Evolutionary conservation across 2,797 vertebrate species (phyloP), one percentile per base, ranked within the genome.

Genomic region (Apodemus agrarius): DNA sequence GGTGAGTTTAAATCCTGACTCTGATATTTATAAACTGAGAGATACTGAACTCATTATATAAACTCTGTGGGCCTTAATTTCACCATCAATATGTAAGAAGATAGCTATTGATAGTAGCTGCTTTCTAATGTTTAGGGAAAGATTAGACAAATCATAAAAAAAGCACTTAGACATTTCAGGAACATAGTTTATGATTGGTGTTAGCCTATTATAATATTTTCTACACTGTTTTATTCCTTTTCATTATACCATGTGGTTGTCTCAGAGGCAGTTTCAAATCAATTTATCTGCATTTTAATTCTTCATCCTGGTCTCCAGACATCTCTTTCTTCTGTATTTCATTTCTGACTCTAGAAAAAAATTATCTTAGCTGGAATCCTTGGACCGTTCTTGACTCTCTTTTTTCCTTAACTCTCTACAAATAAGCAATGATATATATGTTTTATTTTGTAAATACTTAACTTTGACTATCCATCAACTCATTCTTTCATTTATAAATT

Each of bases 401-500:
- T 26, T 14, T 88, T 80, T 89, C 6, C 8, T 91, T 94, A n/a
- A 91, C 21, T 6, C 26, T 91, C 8, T 85, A 79, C 34, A 80
- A 87, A 34, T 10, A 93, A 79, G 16, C n/a, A 95, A 81, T 46
- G 37, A 3, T 84, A 46, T 4, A 13, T 76, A 57, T 2, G 3
- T 40, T 75, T 96, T 65, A 65, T 0, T 72, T 13, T 54, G 19
- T 85, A 91, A 85, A 86, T 86, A 85, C 40, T 34, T 82, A 92
- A 90, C 19, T 72, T 19, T 85, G n/a, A 69, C 37, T 11, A 80
- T 78, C 43, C 43, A 87, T 74, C 24, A 46, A 78, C 69, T 89
- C 6, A 69, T 80, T 84, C n/a, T 84, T 84, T 61, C 46, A 95
- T 82, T 75, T 88, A 74, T 76, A 46, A 74, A 90, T 86, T 94